phyloP scores from a whole-genome alignment of 1,140 invertebrate species.

The Drosophila subobscura region DNA sequence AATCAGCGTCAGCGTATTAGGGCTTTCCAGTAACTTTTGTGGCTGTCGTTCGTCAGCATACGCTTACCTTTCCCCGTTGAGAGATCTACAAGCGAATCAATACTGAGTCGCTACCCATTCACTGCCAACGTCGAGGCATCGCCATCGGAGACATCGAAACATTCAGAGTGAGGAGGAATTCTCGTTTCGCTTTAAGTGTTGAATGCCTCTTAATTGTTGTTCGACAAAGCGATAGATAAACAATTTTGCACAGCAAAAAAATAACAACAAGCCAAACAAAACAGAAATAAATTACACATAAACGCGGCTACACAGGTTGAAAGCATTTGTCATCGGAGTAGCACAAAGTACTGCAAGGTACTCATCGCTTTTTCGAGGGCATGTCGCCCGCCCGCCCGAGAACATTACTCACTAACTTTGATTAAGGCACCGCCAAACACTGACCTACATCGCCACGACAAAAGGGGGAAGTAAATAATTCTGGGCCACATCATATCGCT shows the following conservation, averaged over 20 bases:
- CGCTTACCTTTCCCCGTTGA: no score
- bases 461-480: background rate
- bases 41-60: no score
- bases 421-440: slow-evolving; percentile 6
- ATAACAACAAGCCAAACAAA: slow-evolving; percentile 7
- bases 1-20: no score
- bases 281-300: slow-evolving; percentile 32
- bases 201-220: slow-evolving; percentile 62
- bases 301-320: no score
- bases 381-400: background rate
- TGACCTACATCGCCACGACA: slow-evolving; percentile 25
- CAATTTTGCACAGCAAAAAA: slow-evolving; percentile 22
- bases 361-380: slow-evolving; percentile 4
- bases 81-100: no score
- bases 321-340: slow-evolving; percentile 46
- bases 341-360: background rate
- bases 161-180: no score
- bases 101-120: no score
- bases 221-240: slow-evolving; percentile 43
- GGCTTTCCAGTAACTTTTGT: no score
- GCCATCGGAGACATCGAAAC: no score
- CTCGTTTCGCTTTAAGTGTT: slow-evolving; percentile 8
- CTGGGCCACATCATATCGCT: no score
- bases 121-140: no score
- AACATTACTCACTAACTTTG: slow-evolving; percentile 12